phyloP scores from a whole-genome alignment of 2,797 vertebrate species.

The Typhlichthys eigenmanni region DNA sequence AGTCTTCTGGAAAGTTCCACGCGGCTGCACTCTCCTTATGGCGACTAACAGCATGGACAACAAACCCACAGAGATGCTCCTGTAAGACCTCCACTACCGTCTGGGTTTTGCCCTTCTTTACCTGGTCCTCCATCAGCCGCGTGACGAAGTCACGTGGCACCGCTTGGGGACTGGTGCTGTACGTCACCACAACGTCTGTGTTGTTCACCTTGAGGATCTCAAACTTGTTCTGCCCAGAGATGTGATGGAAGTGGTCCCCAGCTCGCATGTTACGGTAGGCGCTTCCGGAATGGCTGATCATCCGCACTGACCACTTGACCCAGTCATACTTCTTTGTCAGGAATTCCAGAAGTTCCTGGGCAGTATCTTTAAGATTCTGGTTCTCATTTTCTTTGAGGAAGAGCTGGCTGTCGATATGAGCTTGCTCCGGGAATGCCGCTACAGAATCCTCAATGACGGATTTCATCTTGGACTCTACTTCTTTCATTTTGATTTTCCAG shows the following conservation, averaged over 20 bases:
- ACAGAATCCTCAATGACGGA: conserved; percentile 62
- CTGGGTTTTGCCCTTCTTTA: conserved; percentile 65
- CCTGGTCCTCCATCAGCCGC: conserved; percentile 68
- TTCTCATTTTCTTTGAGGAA: conserved; percentile 65
- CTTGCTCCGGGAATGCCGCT: conserved; percentile 74
- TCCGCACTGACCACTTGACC: conserved; percentile 80
- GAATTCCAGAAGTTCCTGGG: conserved; percentile 65
- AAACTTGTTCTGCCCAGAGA: conserved; percentile 72
- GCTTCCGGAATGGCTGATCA: conserved; percentile 72
- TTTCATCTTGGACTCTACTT: conserved; percentile 80
- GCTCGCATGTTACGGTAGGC: conserved; percentile 73
- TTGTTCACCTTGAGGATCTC: conserved; percentile 72
- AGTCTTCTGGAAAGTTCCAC: conserved; percentile 77
- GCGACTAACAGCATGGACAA: conserved; percentile 76
- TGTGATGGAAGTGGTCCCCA: conserved; percentile 74
- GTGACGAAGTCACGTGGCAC: conserved; percentile 65
- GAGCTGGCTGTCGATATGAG: conserved; percentile 59
- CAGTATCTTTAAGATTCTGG: conserved; percentile 53
- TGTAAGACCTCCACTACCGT: conserved; percentile 70
- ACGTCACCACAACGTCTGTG: conserved; percentile 76
- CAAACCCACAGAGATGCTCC: conserved; percentile 72
- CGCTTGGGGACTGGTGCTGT: conserved; percentile 63
- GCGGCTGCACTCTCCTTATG: conserved; percentile 74
- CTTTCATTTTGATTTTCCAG: conserved; percentile 73
- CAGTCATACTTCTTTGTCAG: conserved; percentile 78